Evolutionary conservation across 2,113 vertebrate genomes (phyloP), one percentile per base, ranked within the genome.

Genomic region (Urocynchramus pylzowi): DNA sequence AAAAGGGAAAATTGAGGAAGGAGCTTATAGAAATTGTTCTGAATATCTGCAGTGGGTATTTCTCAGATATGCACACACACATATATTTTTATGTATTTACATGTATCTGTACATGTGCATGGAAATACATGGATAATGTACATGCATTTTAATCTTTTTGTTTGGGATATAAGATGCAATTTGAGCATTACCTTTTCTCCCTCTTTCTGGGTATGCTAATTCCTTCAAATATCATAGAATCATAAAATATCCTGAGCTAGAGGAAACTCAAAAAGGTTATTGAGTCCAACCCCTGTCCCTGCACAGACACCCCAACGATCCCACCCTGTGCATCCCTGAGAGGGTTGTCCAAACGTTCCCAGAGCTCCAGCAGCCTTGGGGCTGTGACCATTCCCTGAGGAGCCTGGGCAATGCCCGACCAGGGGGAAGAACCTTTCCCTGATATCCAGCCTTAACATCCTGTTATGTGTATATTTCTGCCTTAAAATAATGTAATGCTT

Each of bases 301-400:
- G 28, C 33, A 14, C 77, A 44, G 27, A 49, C 20, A n/a, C 28
- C 13, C 37, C 60, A 6, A 1, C 28, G 60, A 7, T n/a, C 45
- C 39, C 87, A 44, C 37, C 11, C 33, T 67, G 44, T 27, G 26
- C 47, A 63, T 41, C 28, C 60, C 44, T 65, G 21, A 12, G 10
- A 16, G 37, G 1, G 0, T 2, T 45, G 13, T 59, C 53, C 33
- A 52, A 75, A 82, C 0, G 0, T 37, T n/a, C 23, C 60, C 3
- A 6, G 20, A 82, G 69, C 61, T 82, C 33, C 45, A 68, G 37
- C 44, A 65, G 68, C 59, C 52, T 33, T 11, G 33, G 31, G 35
- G 31, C 27, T 0, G 2, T 59, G 33, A 1, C 22, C 68, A n/a
- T 37, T 74, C 28, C 33, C 44, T 57, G 68, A 23, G 68, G 39